phyloP scores from a whole-genome alignment of 2,888 invertebrate genomes.

The Caenorhabditis sp. region DNA sequence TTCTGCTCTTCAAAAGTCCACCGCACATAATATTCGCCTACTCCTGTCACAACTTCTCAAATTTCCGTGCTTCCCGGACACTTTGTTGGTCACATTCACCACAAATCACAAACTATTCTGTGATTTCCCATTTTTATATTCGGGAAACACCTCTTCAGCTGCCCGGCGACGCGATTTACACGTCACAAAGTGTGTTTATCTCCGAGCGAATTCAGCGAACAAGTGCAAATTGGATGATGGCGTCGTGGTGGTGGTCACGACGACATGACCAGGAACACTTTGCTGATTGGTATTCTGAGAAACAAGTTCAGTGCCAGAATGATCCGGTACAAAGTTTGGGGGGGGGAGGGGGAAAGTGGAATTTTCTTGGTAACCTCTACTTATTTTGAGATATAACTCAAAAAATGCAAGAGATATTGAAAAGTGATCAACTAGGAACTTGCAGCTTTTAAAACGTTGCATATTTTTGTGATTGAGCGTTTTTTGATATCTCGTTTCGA shows the following conservation, averaged over 20 bases:
- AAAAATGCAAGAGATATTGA: too few relatives aligned
- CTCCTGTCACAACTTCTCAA: slow-evolving; percentile 17
- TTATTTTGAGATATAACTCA: too few relatives aligned
- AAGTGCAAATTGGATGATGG: slow-evolving; percentile 14
- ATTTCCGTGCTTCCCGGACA: neutral
- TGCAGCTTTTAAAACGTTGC: too few relatives aligned
- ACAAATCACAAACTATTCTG: slow-evolving; percentile 21
- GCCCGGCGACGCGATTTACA: too few relatives aligned
- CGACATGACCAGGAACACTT: slow-evolving; percentile 25
- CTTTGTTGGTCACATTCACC: slow-evolving; percentile 4
- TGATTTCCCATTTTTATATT: neutral
- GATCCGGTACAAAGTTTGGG: too few relatives aligned
- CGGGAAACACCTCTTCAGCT: neutral
- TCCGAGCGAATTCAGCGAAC: slow-evolving; percentile 32
- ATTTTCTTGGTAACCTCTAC: too few relatives aligned
- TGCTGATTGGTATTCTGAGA: slow-evolving; percentile 10
- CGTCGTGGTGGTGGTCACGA: too few relatives aligned
- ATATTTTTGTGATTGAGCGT: too few relatives aligned
- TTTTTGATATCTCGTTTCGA: too few relatives aligned
- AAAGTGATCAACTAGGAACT: too few relatives aligned
- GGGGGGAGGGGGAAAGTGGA: neutral
- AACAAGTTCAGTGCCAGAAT: neutral
- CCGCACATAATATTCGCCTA: neutral
- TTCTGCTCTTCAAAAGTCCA: neutral
- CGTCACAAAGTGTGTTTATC: slow-evolving; percentile 13